Evolutionary conservation across 1,140 invertebrate genomes (phyloP).

Genomic region (Meloidogyne floridensis): DNA sequence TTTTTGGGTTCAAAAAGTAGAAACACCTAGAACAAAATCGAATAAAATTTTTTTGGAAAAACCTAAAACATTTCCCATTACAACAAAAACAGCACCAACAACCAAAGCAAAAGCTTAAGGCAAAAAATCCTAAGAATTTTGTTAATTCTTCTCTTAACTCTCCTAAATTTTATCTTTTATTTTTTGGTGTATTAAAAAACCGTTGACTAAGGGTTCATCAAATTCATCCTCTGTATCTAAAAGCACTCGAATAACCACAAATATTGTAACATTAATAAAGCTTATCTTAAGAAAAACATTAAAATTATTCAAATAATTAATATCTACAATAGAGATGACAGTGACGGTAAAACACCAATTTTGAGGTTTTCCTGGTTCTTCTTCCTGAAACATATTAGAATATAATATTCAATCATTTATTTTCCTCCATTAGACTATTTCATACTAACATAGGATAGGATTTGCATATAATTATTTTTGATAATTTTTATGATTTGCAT

Average conservation of each 20-base stretch:
- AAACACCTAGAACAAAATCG: neutral
- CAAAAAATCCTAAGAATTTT: constrained; percentile 46
- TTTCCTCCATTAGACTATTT: neutral
- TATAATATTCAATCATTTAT: neutral
- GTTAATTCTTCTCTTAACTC: constrained; percentile 37
- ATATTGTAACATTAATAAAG: constrained; percentile 42
- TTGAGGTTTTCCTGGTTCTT: constrained; percentile 41
- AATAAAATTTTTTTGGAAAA: neutral
- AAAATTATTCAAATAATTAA: neutral
- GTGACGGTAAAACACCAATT: constrained; percentile 45
- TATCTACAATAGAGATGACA: constrained; percentile 42
- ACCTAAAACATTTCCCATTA: constrained; percentile 46
- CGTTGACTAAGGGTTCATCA: constrained; percentile 47
- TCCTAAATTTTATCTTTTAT: constrained; percentile 28
- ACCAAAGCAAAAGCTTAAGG: constrained; percentile 51
- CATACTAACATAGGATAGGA: neutral
- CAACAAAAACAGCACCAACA: constrained; percentile 53
- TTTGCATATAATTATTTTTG: neutral
- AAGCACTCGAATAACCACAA: constrained; percentile 41
- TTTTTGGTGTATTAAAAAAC: constrained; percentile 15
- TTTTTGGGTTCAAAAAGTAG: constrained; percentile 29
- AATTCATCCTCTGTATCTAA: constrained; percentile 50
- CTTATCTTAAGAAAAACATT: constrained; percentile 34
- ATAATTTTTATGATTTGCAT: neutral
- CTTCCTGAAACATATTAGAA: constrained; percentile 47